A percentile compares a stretch with the other conserved stretches of the same genome.
Evolutionary conservation across 2,797 vertebrate genomes (phyloP).

Genomic region (Anisognathus igniventris): DNA sequence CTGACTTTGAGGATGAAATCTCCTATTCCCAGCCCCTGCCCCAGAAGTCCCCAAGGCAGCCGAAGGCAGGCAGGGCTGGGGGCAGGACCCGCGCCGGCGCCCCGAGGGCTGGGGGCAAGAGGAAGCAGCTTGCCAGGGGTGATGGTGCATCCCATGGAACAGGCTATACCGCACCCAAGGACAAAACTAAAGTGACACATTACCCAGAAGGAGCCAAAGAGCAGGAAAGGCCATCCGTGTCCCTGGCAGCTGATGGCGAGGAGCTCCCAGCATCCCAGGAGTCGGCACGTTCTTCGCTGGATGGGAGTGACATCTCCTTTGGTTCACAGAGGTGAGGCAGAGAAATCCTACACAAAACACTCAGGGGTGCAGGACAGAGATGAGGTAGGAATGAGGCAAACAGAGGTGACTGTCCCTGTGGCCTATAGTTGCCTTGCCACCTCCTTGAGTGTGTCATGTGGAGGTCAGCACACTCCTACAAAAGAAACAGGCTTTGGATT

Average conservation of each 20-base stretch:
- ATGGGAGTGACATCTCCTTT: conserved; percentile 78
- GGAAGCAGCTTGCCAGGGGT: background rate
- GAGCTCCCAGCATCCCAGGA: conserved; percentile 79
- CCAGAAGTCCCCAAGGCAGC: background rate
- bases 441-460: background rate
- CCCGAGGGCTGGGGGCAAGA: background rate
- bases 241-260: background rate
- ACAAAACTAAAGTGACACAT: background rate
- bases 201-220: background rate
- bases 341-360: background rate
- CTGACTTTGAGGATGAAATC: conserved; percentile 78
- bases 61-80: background rate
- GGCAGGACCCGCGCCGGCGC: background rate
- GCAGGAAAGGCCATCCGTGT: background rate
- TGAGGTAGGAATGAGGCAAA: background rate
- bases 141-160: background rate
- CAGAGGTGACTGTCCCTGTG: background rate
- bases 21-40: conserved; percentile 27
- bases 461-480: background rate
- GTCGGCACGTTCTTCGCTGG: conserved; percentile 76
- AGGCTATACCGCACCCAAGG: background rate
- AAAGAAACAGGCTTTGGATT: background rate
- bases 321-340: conserved; percentile 80
- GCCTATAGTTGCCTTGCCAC: background rate
- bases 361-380: background rate